These are phyloP conservation scores for Epizoanthus fatuus DNA, from an alignment of 92 coral and sea anemone species.

Conservation along the genomic window DNA sequence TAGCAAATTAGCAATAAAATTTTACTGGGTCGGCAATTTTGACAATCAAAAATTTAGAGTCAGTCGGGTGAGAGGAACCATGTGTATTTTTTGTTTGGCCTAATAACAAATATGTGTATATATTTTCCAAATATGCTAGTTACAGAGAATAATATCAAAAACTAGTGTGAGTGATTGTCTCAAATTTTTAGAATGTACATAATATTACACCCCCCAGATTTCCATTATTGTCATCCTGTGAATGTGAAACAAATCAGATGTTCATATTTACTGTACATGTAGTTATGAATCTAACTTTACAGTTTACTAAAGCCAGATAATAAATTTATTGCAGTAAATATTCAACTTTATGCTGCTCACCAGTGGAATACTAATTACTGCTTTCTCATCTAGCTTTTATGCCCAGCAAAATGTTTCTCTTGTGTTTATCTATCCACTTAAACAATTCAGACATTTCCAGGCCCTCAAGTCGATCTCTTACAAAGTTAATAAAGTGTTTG, in stretches of 20 bases:
- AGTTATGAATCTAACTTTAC: not conserved
- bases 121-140: no score
- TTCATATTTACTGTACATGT: not conserved
- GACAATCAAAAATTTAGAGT: no score
- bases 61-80: no score
- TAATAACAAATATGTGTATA: no score
- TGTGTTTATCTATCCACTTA: constrained; percentile 49
- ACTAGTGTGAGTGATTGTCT: no score
- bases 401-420: constrained; percentile 28
- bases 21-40: no score
- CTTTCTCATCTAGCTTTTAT: constrained; percentile 9
- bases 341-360: not conserved
- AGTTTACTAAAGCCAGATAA: not conserved
- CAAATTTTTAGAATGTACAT: no score
- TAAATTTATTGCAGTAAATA: not conserved
- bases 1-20: no score
- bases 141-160: no score
- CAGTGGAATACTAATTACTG: not conserved
- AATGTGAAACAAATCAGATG: not conserved
- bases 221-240: no score
- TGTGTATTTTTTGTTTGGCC: no score
- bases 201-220: no score
- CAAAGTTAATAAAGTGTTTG: constrained; percentile 21
- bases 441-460: constrained; percentile 31
- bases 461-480: constrained; percentile 35